phyloP scores from a whole-genome alignment of 2,888 invertebrate species.

The Piscicola geometra region DNA sequence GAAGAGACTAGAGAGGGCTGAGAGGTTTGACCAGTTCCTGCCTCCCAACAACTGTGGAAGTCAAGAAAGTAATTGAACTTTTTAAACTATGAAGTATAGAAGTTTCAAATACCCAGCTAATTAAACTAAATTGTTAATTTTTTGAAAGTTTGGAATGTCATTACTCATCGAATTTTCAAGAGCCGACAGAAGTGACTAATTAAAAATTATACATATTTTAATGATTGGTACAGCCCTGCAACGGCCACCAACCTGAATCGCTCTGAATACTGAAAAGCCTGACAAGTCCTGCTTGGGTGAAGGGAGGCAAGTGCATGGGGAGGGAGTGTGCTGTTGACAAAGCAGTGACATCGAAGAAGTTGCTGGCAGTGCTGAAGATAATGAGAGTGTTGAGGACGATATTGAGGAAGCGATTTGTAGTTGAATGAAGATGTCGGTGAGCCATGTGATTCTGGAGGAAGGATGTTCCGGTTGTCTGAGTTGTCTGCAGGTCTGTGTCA shows the following conservation, averaged over 20 bases:
- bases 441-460: constrained; percentile 5
- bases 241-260: constrained; percentile 18
- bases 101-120: neutral
- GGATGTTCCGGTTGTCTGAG: neutral
- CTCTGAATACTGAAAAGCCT: constrained; percentile 20
- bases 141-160: neutral
- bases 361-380: neutral
- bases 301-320: neutral
- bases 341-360: neutral
- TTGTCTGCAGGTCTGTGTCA: neutral
- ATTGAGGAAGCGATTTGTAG: constrained; percentile 9
- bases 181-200: no score
- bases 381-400: no score
- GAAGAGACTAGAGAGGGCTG: constrained; percentile 10
- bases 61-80: neutral
- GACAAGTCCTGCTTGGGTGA: neutral
- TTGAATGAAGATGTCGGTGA: constrained; percentile 14
- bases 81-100: neutral
- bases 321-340: neutral
- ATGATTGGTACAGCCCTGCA: neutral
- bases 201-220: no score
- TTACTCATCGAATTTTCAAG: neutral
- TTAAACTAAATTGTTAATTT: neutral
- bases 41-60: constrained; percentile 33
- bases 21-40: constrained; percentile 28